phyloP scores from a whole-genome alignment of 2,888 invertebrate genomes.

The Coremacera marginata region DNA sequence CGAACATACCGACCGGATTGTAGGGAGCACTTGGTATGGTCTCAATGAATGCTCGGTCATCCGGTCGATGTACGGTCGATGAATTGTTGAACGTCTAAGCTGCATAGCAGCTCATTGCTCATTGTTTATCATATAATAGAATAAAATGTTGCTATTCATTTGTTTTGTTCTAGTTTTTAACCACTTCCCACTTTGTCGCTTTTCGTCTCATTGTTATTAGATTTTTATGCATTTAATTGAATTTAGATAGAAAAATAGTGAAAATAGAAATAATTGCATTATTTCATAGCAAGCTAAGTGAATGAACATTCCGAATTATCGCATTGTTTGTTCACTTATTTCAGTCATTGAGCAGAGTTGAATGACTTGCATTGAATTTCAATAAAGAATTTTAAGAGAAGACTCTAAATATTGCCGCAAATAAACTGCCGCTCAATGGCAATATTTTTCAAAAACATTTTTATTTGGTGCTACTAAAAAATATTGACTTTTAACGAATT shows the following conservation, averaged over 20 bases:
- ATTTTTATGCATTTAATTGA: slow-evolving; percentile 50
- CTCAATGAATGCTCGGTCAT: neutral
- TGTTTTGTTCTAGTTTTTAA: neutral
- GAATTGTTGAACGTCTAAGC: neutral
- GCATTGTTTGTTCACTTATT: slow-evolving; percentile 8
- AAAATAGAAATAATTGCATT: slow-evolving; percentile 30
- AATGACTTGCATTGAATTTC: slow-evolving; percentile 45
- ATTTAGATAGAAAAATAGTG: slow-evolving; percentile 52
- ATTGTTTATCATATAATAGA: slow-evolving; percentile 42
- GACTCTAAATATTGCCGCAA: neutral
- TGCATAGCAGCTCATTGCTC: slow-evolving; percentile 19
- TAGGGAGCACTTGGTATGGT: neutral
- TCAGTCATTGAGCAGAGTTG: slow-evolving; percentile 41
- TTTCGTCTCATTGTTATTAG: slow-evolving; percentile 2
- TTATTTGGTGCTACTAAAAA: too few relatives aligned
- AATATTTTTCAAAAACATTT: too few relatives aligned
- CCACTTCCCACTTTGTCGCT: neutral
- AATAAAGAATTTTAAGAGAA: slow-evolving; percentile 5
- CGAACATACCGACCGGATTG: slow-evolving; percentile 12
- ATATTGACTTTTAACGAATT: too few relatives aligned
- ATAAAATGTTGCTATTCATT: slow-evolving; percentile 30
- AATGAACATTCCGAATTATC: neutral
- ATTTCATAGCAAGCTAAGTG: neutral
- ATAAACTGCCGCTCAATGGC: too few relatives aligned
- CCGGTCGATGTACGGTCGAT: neutral